These are phyloP conservation scores for Zoanthus solanderi DNA, from an alignment of 92 coral and sea anemone species.

Conservation along the genomic window DNA sequence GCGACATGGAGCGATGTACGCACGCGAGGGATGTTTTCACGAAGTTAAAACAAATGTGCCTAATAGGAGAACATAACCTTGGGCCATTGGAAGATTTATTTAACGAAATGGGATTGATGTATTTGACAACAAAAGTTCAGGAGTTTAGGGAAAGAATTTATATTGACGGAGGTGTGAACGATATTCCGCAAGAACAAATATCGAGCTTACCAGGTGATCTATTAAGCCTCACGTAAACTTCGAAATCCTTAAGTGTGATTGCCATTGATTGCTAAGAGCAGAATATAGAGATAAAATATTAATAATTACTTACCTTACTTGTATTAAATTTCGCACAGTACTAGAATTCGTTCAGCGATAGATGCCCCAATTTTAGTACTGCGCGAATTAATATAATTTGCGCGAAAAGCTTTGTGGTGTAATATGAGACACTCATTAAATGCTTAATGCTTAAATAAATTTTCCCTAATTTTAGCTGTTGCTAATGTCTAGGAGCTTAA, in stretches of 20 bases:
- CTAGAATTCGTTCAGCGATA: no score
- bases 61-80: conserved; percentile 21
- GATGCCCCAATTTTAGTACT: no score
- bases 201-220: neutral
- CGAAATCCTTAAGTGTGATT: neutral
- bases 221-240: neutral
- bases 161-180: neutral
- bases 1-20: conserved; percentile 20
- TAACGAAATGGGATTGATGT: neutral
- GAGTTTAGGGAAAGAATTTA: neutral
- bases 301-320: no score
- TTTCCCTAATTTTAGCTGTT: no score
- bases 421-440: no score
- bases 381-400: no score
- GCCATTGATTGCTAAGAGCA: no score
- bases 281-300: no score
- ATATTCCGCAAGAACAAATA: neutral
- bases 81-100: conserved; percentile 13
- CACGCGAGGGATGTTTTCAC: conserved; percentile 20
- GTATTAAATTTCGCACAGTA: no score
- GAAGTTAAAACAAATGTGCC: conserved; percentile 1
- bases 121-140: neutral
- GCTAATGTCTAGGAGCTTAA: no score
- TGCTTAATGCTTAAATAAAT: no score
- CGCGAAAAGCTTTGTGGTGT: no score